These are phyloP conservation scores for Connochaetes taurinus DNA, from an alignment of 2,113 vertebrate genomes.

Conservation along the genomic window DNA sequence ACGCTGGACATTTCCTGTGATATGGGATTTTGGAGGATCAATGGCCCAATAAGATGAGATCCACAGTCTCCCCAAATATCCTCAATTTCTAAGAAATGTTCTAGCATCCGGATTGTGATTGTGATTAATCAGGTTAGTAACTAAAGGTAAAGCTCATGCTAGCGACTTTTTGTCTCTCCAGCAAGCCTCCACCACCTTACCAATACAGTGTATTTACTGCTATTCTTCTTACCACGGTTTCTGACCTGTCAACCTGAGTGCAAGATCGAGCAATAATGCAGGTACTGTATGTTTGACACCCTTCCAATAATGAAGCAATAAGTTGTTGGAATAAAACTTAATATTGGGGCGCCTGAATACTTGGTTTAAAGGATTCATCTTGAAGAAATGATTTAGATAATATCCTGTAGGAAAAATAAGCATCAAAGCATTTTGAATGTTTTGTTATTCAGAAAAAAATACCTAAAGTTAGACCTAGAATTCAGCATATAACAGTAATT, in stretches of 20 bases:
- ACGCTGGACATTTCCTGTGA: constrained; percentile 51
- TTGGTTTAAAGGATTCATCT: constrained; percentile 90
- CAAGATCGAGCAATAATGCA: constrained; percentile 89
- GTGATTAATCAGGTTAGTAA: constrained; percentile 74
- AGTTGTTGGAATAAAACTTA: constrained; percentile 80
- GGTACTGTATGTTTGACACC: constrained; percentile 83
- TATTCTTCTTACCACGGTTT: constrained; percentile 91
- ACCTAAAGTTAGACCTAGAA: constrained; percentile 60
- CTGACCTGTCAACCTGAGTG: constrained; percentile 89
- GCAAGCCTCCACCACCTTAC: constrained; percentile 77
- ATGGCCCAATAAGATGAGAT: constrained; percentile 24
- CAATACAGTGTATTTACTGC: constrained; percentile 74
- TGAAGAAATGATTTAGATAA: constrained; percentile 84
- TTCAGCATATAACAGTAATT: constrained; percentile 57
- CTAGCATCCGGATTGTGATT: constrained; percentile 72
- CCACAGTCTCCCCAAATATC: constrained; percentile 30
- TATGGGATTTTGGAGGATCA: constrained; percentile 9
- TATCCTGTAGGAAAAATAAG: constrained; percentile 89
- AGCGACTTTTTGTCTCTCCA: constrained; percentile 72
- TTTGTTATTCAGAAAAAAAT: constrained; percentile 68
- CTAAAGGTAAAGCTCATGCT: constrained; percentile 75
- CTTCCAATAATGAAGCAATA: constrained; percentile 85
- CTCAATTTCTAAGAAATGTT: constrained; percentile 63
- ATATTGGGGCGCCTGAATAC: constrained; percentile 86
- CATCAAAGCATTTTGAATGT: constrained; percentile 76